A percentile compares a stretch with the other conserved stretches of the same genome.
Evolutionary conservation across 1,140 invertebrate species (phyloP).

Genomic region (Trichogramma pretiosum): DNA sequence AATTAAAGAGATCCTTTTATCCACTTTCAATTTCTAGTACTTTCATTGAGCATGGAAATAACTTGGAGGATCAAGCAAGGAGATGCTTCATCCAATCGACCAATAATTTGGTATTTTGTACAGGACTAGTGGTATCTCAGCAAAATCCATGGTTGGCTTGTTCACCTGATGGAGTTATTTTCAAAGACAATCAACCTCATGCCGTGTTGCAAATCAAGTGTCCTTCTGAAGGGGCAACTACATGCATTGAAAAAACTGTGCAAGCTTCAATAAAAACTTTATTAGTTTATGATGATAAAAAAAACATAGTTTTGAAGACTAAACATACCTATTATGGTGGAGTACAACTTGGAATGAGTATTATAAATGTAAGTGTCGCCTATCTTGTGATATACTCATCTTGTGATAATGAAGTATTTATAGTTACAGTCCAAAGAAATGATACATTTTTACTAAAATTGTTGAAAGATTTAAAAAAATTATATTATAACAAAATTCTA

Average conservation of each 20-base stretch:
- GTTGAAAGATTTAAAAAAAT: background rate
- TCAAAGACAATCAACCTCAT: conserved; percentile 6
- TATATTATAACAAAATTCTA: background rate
- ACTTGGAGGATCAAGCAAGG: conserved; percentile 7
- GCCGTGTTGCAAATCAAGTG: conserved; percentile 21
- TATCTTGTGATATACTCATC: conserved; percentile 3
- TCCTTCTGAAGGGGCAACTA: conserved; percentile 17
- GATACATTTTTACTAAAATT: background rate
- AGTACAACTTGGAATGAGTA: conserved; percentile 18
- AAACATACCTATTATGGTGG: conserved; percentile 19
- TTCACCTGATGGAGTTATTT: conserved; percentile 17
- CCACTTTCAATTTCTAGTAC: background rate
- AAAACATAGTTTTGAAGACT: conserved; percentile 6
- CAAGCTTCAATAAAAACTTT: too few species aligned
- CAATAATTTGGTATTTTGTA: background rate
- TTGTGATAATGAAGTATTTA: background rate
- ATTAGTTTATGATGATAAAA: background rate
- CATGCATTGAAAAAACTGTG: conserved; percentile 5
- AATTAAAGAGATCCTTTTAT: conserved; percentile 13
- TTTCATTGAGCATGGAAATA: conserved; percentile 7
- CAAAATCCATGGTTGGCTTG: conserved; percentile 14
- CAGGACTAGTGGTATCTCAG: conserved; percentile 7
- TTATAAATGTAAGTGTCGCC: conserved; percentile 10
- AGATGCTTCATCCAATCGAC: conserved; percentile 1
- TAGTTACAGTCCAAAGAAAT: background rate